Percentiles rank a stretch among this genome's conserved stretches.
Conservation (phyloP, 1,140 invertebrate species). For the Neomicropteryx cornuta region DNA sequence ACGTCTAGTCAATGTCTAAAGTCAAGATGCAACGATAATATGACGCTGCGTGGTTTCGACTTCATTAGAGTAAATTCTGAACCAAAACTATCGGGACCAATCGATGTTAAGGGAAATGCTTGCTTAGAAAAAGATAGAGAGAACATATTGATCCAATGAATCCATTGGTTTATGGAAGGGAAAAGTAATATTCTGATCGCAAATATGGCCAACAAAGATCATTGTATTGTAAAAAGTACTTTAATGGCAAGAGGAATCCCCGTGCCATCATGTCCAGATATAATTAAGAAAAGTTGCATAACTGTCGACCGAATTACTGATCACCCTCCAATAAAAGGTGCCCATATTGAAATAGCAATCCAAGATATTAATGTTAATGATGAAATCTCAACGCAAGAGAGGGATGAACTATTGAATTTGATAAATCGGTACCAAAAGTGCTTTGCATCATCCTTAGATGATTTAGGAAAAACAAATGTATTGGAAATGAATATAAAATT, state of each 20-base stretch:
- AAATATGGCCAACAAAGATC: background rate
- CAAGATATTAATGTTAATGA: background rate
- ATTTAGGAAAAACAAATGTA: constrained; percentile 7
- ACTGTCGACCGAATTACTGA: background rate
- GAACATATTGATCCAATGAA: background rate
- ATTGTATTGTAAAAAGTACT: background rate
- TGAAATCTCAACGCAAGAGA: background rate
- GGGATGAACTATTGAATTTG: background rate
- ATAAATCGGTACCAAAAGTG: constrained; percentile 11
- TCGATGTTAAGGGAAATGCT: background rate
- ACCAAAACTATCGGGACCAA: background rate
- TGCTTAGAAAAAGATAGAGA: background rate
- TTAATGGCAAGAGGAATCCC: background rate
- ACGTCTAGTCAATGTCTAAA: background rate
- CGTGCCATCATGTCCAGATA: background rate
- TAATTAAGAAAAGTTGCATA: background rate
- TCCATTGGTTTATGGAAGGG: background rate
- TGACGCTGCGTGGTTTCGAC: background rate
- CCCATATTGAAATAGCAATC: background rate
- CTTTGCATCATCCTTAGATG: constrained; percentile 12
- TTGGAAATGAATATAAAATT: constrained; percentile 11
- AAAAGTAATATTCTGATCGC: background rate
- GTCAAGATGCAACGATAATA: too few relatives aligned
- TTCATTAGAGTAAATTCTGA: background rate
- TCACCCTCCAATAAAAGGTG: background rate